Conservation (phyloP, 1,140 invertebrate species). For the Halictus rubicundus region DNA sequence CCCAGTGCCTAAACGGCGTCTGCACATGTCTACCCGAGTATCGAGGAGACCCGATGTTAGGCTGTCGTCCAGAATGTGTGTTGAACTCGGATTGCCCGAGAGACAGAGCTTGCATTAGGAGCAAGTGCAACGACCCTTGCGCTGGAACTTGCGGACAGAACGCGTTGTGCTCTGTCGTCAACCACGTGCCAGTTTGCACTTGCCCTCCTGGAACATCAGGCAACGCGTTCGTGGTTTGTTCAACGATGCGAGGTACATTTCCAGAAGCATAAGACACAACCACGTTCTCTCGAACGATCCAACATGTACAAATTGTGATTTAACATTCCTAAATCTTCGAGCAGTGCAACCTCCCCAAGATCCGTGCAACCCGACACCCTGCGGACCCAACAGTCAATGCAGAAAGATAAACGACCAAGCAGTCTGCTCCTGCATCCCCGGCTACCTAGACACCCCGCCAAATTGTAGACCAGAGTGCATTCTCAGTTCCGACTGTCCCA, state of each 20-base stretch:
- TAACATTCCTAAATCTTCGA: constrained; percentile 11
- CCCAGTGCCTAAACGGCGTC: constrained; percentile 79
- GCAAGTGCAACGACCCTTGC: constrained; percentile 87
- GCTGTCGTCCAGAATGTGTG: constrained; percentile 86
- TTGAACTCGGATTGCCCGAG: constrained; percentile 84
- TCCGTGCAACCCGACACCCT: constrained; percentile 86
- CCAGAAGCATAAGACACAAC: neutral
- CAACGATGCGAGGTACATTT: constrained; percentile 72
- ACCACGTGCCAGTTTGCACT: constrained; percentile 86
- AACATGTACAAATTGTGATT: neutral
- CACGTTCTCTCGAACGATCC: neutral
- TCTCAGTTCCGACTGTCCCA: constrained; percentile 76
- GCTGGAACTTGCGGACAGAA: constrained; percentile 84
- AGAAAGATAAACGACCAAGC: constrained; percentile 83
- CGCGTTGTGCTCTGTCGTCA: constrained; percentile 85
- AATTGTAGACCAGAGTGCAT: constrained; percentile 83
- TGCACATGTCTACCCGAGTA: constrained; percentile 80
- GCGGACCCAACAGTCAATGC: constrained; percentile 88
- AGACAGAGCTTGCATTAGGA: constrained; percentile 84
- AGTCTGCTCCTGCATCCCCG: constrained; percentile 83
- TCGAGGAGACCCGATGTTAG: constrained; percentile 78
- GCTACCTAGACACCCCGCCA: constrained; percentile 84
- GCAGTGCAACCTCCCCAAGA: constrained; percentile 68
- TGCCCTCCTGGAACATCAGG: constrained; percentile 84
- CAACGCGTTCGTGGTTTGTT: constrained; percentile 84